Evolutionary conservation across 1,140 invertebrate genomes (phyloP), one percentile per base, ranked within the genome.

Genomic region (Mesaphorura yosii): DNA sequence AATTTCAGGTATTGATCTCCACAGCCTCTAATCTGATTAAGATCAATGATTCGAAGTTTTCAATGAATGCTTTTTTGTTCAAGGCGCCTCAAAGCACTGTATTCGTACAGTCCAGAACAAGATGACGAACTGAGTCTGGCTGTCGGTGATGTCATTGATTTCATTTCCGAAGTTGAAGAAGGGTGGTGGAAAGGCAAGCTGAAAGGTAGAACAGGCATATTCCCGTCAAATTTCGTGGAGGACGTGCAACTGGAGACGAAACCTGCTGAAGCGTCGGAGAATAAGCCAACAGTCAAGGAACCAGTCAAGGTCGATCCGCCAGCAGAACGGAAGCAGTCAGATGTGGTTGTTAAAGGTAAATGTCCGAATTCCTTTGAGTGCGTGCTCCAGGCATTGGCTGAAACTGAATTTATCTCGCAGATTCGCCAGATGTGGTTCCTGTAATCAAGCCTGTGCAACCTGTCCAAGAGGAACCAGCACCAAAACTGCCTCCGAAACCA

Each of bases 151-250:
- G 73, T 86, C 10, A 81, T 96, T 51, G 84, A 86, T 67, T 83
- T 94, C 58, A 71, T 93, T 44, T 82, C 84, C 39, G 88, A 91
- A 75, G 86, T 70, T 6, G 69, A 72, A 63, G 84, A 88, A 68
- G 86, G 88, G 17, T 91, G 88, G 88, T 90, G 85, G 85, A 79
- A 78, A 70, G 89, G 88, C 39, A 75, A 79, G 59, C 72, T 87
- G 10, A 70, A 71, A 55, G 84, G 81, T 44, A 79, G 70, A 65
- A 65, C 82, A 55, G 88, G 89, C 44, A 88, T 93, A 40, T 93
- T 93, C 70, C 88, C 88, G 17, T 92, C 88, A 5, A 93, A 93
- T 76, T 93, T 92, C 72, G 88, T 93, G n/a, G 41, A 38, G 10
- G 79, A 82, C 68, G 27, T 37, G 48, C 15, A 46, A 53, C 6